Conservation (phyloP, 2,888 invertebrate species). For the Acronicta leporina region DNA sequence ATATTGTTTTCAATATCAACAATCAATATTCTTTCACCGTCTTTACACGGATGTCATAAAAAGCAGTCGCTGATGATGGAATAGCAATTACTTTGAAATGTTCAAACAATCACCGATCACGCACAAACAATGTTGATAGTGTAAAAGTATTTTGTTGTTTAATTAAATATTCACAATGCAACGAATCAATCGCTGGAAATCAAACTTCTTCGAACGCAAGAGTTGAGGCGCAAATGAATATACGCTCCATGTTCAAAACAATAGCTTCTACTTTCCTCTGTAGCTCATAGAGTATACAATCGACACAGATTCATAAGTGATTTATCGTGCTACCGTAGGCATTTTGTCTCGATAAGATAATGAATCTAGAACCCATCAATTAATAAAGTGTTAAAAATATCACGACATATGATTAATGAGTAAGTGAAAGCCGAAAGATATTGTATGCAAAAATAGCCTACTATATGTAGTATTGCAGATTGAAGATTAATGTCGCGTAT, state of each 20-base stretch:
- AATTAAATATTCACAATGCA: constrained; percentile 19
- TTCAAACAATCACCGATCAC: constrained; percentile 24
- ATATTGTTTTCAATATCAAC: constrained; percentile 33
- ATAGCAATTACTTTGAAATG: constrained; percentile 43
- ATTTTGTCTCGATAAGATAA: constrained; percentile 44
- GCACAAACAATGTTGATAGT: constrained; percentile 7
- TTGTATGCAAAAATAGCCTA: constrained; percentile 65
- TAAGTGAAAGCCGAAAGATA: constrained; percentile 62
- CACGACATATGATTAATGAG: constrained; percentile 60
- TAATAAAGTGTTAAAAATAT: constrained; percentile 62
- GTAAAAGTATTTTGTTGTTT: constrained; percentile 11
- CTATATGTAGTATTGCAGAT: constrained; percentile 55
- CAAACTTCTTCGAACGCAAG: constrained; percentile 57
- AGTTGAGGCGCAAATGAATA: constrained; percentile 34
- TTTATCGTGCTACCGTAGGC: constrained; percentile 66
- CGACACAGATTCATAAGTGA: constrained; percentile 67
- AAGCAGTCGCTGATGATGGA: constrained; percentile 42
- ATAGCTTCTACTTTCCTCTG: constrained; percentile 66
- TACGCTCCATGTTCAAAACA: constrained; percentile 46
- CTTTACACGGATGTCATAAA: constrained; percentile 49
- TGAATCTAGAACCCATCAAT: constrained; percentile 46
- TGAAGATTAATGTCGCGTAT: constrained; percentile 51
- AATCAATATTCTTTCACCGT: constrained; percentile 47
- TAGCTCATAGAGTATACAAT: constrained; percentile 39
- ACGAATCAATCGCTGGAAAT: constrained; percentile 48